phyloP scores from a whole-genome alignment of 2,797 vertebrate genomes.

The Chrosomus eos region DNA sequence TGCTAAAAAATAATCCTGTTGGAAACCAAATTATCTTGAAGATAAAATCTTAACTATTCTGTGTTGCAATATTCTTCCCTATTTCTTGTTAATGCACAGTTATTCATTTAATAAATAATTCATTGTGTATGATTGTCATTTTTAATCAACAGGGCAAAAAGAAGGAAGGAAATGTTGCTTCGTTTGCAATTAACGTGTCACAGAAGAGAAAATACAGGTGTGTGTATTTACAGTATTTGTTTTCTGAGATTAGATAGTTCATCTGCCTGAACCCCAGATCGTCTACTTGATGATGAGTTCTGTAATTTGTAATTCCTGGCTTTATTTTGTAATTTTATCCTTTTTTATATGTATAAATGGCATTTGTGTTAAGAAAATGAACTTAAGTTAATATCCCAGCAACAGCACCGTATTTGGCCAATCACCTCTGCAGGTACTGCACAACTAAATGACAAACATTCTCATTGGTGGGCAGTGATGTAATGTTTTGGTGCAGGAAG shows the following conservation, averaged over 20 bases:
- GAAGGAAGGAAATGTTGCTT: slow-evolving; percentile 87
- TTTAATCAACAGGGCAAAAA: slow-evolving; percentile 86
- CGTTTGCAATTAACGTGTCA: slow-evolving; percentile 89
- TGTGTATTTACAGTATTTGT: slow-evolving; percentile 33
- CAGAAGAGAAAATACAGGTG: slow-evolving; percentile 98
- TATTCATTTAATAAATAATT: neutral
- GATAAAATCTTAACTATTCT: neutral
- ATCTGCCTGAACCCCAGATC: neutral
- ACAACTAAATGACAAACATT: slow-evolving; percentile 69
- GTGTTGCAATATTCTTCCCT: neutral
- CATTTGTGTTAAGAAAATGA: slow-evolving; percentile 35
- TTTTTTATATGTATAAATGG: neutral
- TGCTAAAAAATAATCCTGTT: neutral
- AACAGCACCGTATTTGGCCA: slow-evolving; percentile 71
- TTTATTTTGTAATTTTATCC: neutral
- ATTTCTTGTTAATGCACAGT: neutral
- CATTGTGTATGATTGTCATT: neutral
- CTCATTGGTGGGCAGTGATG: slow-evolving; percentile 82
- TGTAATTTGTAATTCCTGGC: neutral
- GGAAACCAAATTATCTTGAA: neutral
- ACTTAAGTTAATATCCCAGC: slow-evolving; percentile 51
- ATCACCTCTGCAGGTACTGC: slow-evolving; percentile 80
- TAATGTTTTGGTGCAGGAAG: slow-evolving; percentile 82
- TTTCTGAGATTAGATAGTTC: neutral
- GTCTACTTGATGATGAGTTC: neutral